Base-by-base conservation (phyloP, 2,888 invertebrate species). In the Eledona agricola region DNA sequence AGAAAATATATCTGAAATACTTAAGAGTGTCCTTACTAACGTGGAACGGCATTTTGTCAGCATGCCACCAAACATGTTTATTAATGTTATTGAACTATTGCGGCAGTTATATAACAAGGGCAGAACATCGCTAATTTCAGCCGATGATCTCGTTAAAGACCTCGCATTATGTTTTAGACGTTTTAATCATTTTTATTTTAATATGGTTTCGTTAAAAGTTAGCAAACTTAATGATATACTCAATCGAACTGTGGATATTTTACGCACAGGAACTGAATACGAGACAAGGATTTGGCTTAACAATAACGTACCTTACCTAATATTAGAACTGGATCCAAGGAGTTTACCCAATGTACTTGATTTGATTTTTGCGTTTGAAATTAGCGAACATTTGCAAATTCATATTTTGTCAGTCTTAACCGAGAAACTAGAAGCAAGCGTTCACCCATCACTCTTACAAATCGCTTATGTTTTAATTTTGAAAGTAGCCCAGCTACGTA, bases 271-370 rank as follows among this genome's bases (percentile, higher is more conserved):
- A 13, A 20, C 22, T 15, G 28, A 55, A 12, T 63, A 51, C 31
- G 9, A 57, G 22, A 34, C 45, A 3, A 54, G 65, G 25, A 25
- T 68, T 32, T 67, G 64, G 65, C 46, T 62, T 2, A 55, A 65
- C 42, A 67, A 65, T 47, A 58, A 68, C 51, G 16, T 67, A 12
- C 58, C 65, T 2, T 59, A 55, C 35, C 29, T 65, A 16, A 12
- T 66, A 11, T 32, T 38, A 22, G 54, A 59, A 34, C 34, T 58
- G 7, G 23, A 38, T 12, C 12, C 53, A 10, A 12, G 26, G 4
- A 16, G 52, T 9, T 47, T 59, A 19, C 45, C 45, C n/a, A n/a
- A 15, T 22, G 10, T 63, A 19, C 50, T 67, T 19, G 17, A 55
- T 5, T 16, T 4, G 10, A 9, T 37, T 5, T 11, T 37, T 4